Evolutionary conservation across 2,888 invertebrate genomes (phyloP).

Genomic region (Anoncus sp.): DNA sequence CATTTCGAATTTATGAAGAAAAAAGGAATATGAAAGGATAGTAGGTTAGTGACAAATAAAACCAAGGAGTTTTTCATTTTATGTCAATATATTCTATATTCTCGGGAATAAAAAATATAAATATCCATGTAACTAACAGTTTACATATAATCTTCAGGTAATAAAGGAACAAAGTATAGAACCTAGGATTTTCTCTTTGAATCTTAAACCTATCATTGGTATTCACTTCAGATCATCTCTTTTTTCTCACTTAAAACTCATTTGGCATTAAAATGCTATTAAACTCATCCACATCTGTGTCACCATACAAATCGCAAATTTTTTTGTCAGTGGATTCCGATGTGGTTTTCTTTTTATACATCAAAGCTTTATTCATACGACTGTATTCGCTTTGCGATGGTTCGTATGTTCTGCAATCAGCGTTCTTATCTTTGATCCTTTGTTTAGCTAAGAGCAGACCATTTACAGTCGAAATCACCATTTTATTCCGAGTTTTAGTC

Average conservation of each 20-base stretch:
- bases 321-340: background rate
- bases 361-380: conserved; percentile 10
- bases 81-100: too few relatives aligned
- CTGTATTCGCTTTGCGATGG: conserved; percentile 4
- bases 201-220: too few relatives aligned
- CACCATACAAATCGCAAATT: conserved; percentile 1
- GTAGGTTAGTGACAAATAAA: too few relatives aligned
- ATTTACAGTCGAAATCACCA: conserved; percentile 34
- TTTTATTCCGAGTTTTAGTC: conserved; percentile 46
- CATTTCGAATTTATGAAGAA: too few relatives aligned
- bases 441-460: conserved; percentile 34
- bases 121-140: too few relatives aligned
- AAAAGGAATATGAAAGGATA: too few relatives aligned
- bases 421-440: background rate
- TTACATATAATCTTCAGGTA: too few relatives aligned
- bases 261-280: conserved; percentile 12
- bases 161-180: too few relatives aligned
- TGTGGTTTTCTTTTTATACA: conserved; percentile 15
- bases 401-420: conserved; percentile 12
- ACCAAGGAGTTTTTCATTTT: too few relatives aligned
- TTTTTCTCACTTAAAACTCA: conserved; percentile 11
- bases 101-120: too few relatives aligned
- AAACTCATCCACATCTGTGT: conserved; percentile 7
- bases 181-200: too few relatives aligned
- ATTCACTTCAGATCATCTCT: too few relatives aligned